Percentiles rank a stretch among this genome's conserved stretches.
Evolutionary conservation across 2,797 vertebrate species (phyloP).

Genomic region (Ptychadena robeensis): DNA sequence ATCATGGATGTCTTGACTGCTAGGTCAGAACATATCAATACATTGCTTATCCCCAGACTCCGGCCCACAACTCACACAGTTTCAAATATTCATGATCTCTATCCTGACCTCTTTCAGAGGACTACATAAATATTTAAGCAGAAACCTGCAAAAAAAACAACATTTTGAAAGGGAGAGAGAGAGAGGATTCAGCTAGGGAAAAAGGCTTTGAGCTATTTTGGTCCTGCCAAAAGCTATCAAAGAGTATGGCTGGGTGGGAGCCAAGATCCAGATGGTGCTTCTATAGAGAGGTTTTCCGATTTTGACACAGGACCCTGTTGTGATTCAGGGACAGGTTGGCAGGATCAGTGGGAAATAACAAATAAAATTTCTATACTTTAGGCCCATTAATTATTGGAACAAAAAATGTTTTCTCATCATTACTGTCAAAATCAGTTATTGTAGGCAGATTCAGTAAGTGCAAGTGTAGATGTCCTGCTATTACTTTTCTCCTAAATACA

Average conservation of each 20-base stretch:
- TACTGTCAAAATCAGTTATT: not conserved
- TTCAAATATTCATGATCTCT: constrained; percentile 58
- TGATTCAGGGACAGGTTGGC: constrained; percentile 20
- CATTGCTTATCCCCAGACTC: constrained; percentile 48
- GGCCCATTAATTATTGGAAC: not conserved
- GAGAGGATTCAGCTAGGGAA: constrained; percentile 38
- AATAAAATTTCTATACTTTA: not conserved
- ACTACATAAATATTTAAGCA: constrained; percentile 59
- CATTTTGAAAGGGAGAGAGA: constrained; percentile 40
- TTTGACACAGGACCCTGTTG: constrained; percentile 21
- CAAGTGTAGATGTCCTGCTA: not conserved
- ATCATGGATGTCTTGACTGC: constrained; percentile 44
- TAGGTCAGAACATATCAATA: constrained; percentile 54
- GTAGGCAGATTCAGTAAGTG: not conserved
- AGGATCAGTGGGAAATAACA: constrained; percentile 28
- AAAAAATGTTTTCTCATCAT: constrained; percentile 12
- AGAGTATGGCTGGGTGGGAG: constrained; percentile 31
- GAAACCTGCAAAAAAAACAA: constrained; percentile 54
- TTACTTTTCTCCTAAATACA: too few relatives aligned
- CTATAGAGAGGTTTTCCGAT: constrained; percentile 33
- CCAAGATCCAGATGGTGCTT: constrained; percentile 43
- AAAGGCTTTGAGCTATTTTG: constrained; percentile 59
- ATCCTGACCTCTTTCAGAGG: constrained; percentile 58
- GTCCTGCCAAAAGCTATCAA: constrained; percentile 56
- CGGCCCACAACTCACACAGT: constrained; percentile 48